Percentiles rank a stretch among this genome's conserved stretches.
Conservation (phyloP, 2,888 invertebrate species). For the Acronicta alni region DNA sequence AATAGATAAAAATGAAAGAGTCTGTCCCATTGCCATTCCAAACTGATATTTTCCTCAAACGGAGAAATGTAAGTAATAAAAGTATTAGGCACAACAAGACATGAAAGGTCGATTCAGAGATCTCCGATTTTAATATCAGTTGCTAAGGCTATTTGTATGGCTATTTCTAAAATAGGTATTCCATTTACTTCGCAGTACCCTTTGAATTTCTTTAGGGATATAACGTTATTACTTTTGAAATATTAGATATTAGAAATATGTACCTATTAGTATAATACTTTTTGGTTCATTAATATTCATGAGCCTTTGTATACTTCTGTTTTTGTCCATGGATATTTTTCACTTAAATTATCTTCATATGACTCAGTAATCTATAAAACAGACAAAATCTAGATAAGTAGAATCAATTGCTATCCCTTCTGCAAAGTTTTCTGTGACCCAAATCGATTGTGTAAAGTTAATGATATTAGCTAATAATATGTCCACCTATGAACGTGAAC, state of each 20-base stretch:
- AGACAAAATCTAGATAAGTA: too few relatives aligned
- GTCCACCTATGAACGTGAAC: too few relatives aligned
- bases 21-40: background rate
- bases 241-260: conserved; percentile 2
- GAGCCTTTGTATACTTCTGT: background rate
- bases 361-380: too few relatives aligned
- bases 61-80: conserved; percentile 1
- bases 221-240: conserved; percentile 17
- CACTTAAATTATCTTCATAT: too few relatives aligned
- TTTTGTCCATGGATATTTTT: too few relatives aligned
- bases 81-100: background rate
- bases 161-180: conserved; percentile 1
- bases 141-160: background rate
- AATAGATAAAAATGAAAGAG: too few relatives aligned
- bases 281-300: background rate
- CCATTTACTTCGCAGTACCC: background rate
- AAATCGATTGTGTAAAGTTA: too few relatives aligned
- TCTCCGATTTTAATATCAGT: conserved; percentile 5
- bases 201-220: conserved; percentile 1
- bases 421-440: too few relatives aligned
- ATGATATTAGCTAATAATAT: too few relatives aligned
- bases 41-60: conserved; percentile 1
- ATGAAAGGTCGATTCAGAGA: conserved; percentile 1
- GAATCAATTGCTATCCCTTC: too few relatives aligned
- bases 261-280: conserved; percentile 10